A percentile compares a stretch with the other conserved stretches of the same genome.
phyloP scores from a whole-genome alignment of 2,113 vertebrate species.

The Glaucidium brasilianum region DNA sequence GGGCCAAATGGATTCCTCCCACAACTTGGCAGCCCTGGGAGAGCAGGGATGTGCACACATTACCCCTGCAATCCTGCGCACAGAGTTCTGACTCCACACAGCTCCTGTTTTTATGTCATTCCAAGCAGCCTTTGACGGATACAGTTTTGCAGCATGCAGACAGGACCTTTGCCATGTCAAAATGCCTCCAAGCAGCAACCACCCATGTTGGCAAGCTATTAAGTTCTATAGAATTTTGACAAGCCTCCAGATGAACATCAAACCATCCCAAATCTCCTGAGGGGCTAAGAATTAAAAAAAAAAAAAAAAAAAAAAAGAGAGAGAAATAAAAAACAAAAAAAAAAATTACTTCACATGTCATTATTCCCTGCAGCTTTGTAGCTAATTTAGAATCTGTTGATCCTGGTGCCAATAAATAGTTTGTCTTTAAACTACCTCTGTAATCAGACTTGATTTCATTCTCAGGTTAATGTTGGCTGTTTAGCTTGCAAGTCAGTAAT shows the following conservation, averaged over 20 bases:
- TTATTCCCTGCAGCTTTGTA: slow-evolving; percentile 53
- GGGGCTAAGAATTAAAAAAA: slow-evolving; percentile 5
- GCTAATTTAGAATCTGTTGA: slow-evolving; percentile 64
- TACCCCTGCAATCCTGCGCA: neutral
- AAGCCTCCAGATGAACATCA: slow-evolving; percentile 56
- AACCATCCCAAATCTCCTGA: slow-evolving; percentile 35
- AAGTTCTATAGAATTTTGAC: slow-evolving; percentile 54
- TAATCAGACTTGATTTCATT: neutral
- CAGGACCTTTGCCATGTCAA: slow-evolving; percentile 38
- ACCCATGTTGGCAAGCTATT: slow-evolving; percentile 63
- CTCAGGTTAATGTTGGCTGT: neutral
- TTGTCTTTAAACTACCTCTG: slow-evolving; percentile 40
- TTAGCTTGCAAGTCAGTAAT: neutral
- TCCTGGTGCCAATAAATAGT: slow-evolving; percentile 57
- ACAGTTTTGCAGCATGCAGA: neutral
- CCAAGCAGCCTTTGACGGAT: slow-evolving; percentile 29
- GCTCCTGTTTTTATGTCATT: slow-evolving; percentile 41
- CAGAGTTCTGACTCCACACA: neutral
- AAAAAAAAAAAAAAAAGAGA: neutral
- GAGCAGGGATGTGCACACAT: neutral
- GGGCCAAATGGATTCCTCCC: slow-evolving; percentile 38
- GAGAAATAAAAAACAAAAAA: neutral
- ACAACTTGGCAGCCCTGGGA: neutral
- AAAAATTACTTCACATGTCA: slow-evolving; percentile 5
- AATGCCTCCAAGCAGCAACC: slow-evolving; percentile 56